phyloP scores from a whole-genome alignment of 1,140 invertebrate genomes.

The Brachionus sp. region DNA sequence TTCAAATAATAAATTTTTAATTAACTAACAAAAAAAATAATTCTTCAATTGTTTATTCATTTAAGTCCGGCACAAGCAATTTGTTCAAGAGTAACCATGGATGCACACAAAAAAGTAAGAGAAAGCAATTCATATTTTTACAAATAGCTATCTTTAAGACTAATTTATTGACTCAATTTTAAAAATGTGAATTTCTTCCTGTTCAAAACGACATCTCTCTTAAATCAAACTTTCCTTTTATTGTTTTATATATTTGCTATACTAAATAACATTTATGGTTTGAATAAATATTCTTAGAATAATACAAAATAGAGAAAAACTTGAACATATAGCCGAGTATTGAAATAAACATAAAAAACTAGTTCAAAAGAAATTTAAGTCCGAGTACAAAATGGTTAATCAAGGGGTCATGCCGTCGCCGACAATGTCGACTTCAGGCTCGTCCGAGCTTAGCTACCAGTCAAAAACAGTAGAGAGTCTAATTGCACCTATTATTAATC shows the following conservation, averaged over 20 bases:
- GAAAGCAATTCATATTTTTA: too few species aligned
- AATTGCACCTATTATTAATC: background rate
- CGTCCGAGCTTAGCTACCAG: background rate
- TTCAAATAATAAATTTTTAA: too few species aligned
- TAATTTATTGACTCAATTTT: background rate
- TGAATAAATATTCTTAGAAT: background rate
- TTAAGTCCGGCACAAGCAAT: too few species aligned
- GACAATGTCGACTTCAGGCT: background rate
- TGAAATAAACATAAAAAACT: background rate
- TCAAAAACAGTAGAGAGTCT: conserved; percentile 25
- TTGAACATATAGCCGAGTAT: background rate
- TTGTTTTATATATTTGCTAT: background rate
- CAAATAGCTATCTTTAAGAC: background rate
- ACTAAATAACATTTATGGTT: background rate
- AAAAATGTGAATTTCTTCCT: background rate
- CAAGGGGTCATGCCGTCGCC: background rate
- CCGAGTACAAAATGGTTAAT: conserved; percentile 9
- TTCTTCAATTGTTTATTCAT: too few species aligned
- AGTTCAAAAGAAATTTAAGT: background rate
- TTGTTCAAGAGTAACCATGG: too few species aligned
- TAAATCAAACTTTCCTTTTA: background rate
- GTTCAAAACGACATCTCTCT: background rate
- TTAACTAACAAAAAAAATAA: too few species aligned
- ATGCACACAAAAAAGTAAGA: too few species aligned
- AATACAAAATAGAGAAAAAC: background rate